Percentiles rank a stretch among this genome's conserved stretches.
Evolutionary conservation across 2,888 invertebrate genomes (phyloP).

Genomic region (Ornithoptera priamus): DNA sequence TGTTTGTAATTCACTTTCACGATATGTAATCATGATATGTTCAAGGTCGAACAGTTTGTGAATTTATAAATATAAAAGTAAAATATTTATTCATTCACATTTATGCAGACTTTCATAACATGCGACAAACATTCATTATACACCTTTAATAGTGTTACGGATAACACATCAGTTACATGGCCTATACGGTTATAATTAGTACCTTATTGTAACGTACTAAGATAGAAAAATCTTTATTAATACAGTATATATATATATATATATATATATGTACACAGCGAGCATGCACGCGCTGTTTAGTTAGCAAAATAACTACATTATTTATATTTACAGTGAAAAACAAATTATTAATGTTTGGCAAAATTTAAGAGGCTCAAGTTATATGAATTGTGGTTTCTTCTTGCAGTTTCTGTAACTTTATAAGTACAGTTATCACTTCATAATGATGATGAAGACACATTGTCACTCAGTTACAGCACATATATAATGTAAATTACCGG

Average conservation of each 20-base stretch:
- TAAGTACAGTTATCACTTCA: no score
- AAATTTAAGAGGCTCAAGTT: not conserved
- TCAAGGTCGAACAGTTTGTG: not conserved
- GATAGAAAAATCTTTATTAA: not conserved
- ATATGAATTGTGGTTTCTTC: not conserved
- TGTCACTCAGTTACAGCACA: no score
- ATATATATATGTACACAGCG: no score
- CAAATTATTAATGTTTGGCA: not conserved
- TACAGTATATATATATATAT: no score
- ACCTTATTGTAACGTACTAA: not conserved
- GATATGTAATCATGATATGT: not conserved
- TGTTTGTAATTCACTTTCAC: constrained; percentile 4
- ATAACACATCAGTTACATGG: not conserved
- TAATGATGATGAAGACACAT: no score
- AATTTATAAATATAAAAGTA: not conserved
- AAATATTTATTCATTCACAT: not conserved
- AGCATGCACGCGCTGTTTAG: not conserved
- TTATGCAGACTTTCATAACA: not conserved
- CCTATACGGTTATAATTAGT: not conserved
- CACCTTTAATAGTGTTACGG: not conserved
- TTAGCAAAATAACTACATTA: not conserved
- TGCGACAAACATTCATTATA: not conserved
- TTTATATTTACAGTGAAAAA: not conserved
- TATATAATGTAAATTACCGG: no score
- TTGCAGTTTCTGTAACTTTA: not conserved